These are phyloP conservation scores for Dynastes grantii DNA, from an alignment of 2,888 invertebrate genomes.

Conservation along the genomic window DNA sequence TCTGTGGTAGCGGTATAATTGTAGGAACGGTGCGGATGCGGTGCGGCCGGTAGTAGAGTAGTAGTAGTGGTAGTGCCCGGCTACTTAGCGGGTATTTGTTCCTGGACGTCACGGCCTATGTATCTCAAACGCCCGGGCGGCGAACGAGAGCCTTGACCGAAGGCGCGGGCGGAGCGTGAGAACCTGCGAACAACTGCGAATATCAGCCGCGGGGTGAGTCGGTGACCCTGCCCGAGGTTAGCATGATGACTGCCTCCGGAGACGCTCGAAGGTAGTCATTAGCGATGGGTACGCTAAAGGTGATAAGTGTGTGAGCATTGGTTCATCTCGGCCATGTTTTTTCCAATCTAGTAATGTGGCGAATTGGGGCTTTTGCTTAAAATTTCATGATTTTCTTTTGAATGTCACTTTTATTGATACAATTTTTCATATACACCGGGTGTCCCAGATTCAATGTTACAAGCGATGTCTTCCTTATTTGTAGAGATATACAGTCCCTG, in stretches of 20 bases:
- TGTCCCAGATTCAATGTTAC: too few species aligned
- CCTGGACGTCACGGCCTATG: constrained; percentile 27
- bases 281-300: not conserved
- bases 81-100: constrained; percentile 46
- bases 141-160: constrained; percentile 57
- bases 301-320: too few species aligned
- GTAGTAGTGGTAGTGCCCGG: not conserved
- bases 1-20: constrained; percentile 40
- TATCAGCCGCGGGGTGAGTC: constrained; percentile 55
- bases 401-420: too few species aligned
- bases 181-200: constrained; percentile 56
- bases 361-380: too few species aligned
- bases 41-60: not conserved
- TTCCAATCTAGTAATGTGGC: too few species aligned
- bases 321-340: too few species aligned
- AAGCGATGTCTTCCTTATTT: too few species aligned
- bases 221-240: constrained; percentile 56
- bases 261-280: constrained; percentile 53
- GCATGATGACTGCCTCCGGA: constrained; percentile 53
- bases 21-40: constrained; percentile 40
- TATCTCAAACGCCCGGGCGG: not conserved
- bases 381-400: too few species aligned
- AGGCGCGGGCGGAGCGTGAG: constrained; percentile 59
- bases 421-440: too few species aligned
- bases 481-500: too few species aligned